phyloP scores from a whole-genome alignment of 1,140 invertebrate genomes.

The Hesperophylax magnus region DNA sequence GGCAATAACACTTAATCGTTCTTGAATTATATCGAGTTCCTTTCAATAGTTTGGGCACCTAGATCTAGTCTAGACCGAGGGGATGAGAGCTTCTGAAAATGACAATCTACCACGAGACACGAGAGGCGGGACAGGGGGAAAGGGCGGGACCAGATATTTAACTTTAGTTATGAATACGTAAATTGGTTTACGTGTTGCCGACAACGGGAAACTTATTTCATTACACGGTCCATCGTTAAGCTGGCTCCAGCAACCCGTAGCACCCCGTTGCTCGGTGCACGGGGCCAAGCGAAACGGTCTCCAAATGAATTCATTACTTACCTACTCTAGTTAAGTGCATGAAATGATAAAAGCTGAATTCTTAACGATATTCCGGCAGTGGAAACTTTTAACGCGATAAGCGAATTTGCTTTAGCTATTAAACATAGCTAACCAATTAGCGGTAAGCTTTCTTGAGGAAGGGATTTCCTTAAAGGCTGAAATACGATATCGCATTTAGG shows the following conservation, averaged over 20 bases:
- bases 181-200: conserved; percentile 41
- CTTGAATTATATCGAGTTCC: background rate
- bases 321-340: conserved; percentile 8
- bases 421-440: conserved; percentile 11
- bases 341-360: conserved; percentile 27
- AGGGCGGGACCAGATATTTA: conserved; percentile 33
- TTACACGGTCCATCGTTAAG: conserved; percentile 36
- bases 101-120: conserved; percentile 1
- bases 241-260: background rate
- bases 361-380: background rate
- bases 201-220: conserved; percentile 44
- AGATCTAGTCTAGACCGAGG: background rate
- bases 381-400: conserved; percentile 8
- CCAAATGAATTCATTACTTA: background rate
- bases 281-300: background rate
- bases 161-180: conserved; percentile 47
- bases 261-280: background rate
- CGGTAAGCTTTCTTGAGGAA: too few relatives aligned
- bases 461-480: too few relatives aligned
- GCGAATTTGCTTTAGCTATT: background rate
- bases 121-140: background rate
- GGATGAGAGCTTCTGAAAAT: conserved; percentile 5
- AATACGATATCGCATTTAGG: too few relatives aligned
- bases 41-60: conserved; percentile 4
- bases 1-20: background rate